Evolutionary conservation across 2,888 invertebrate species (phyloP).

Genomic region (Chrysolina haemoptera): DNA sequence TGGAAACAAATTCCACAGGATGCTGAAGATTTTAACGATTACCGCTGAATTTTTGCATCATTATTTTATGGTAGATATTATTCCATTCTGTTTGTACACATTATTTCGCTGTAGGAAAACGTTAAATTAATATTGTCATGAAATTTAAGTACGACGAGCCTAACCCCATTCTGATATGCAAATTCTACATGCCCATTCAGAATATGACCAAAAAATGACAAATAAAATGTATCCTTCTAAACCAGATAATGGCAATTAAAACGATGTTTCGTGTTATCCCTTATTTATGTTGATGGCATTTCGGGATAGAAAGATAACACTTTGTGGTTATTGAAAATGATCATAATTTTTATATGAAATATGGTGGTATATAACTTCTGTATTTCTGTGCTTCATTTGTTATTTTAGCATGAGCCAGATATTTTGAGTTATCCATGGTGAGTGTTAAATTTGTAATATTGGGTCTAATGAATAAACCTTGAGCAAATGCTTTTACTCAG

Average conservation of each 20-base stretch:
- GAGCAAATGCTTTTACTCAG: too few species aligned
- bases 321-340: neutral
- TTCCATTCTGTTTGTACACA: neutral
- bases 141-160: constrained; percentile 13
- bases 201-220: constrained; percentile 38
- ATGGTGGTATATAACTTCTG: neutral
- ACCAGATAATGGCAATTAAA: constrained; percentile 29
- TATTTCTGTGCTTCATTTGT: too few species aligned
- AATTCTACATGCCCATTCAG: constrained; percentile 31
- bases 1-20: too few species aligned
- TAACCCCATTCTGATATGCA: constrained; percentile 30
- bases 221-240: constrained; percentile 39
- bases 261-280: neutral
- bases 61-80: too few species aligned
- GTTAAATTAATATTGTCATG: neutral
- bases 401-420: too few species aligned
- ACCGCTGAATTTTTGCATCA: too few species aligned
- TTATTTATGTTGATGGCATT: neutral
- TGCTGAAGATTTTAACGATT: too few species aligned
- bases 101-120: neutral
- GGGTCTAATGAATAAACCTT: too few species aligned
- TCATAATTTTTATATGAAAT: neutral
- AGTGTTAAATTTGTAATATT: too few species aligned
- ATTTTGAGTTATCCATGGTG: too few species aligned
- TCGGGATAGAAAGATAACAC: neutral